phyloP scores from a whole-genome alignment of 1,140 invertebrate species.

The Dysdera silvatica region DNA sequence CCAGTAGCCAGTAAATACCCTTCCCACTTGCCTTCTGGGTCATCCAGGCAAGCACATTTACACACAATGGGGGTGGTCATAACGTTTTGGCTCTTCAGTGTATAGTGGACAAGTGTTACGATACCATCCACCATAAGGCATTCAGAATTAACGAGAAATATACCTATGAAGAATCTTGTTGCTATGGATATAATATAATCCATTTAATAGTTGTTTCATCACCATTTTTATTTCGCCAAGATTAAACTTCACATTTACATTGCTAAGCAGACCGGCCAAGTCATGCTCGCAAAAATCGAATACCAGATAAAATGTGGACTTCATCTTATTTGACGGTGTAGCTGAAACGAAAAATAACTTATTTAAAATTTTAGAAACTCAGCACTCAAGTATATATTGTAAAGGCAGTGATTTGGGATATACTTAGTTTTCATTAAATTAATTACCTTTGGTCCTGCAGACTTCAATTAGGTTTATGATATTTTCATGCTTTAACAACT shows the following conservation, averaged over 20 bases:
- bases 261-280: conserved; percentile 90
- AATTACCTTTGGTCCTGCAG: conserved; percentile 58
- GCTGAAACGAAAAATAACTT: conserved; percentile 50
- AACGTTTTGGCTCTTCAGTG: too few relatives aligned
- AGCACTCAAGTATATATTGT: neutral
- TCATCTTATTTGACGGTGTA: conserved; percentile 72
- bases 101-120: too few relatives aligned
- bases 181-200: conserved; percentile 92
- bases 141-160: too few relatives aligned
- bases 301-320: conserved; percentile 90
- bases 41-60: too few relatives aligned
- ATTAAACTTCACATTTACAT: conserved; percentile 92
- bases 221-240: conserved; percentile 95
- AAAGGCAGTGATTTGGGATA: neutral
- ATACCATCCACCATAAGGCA: too few relatives aligned
- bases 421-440: neutral
- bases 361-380: neutral
- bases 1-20: too few relatives aligned
- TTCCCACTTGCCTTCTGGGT: too few relatives aligned
- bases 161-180: conserved; percentile 62
- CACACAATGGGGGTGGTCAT: too few relatives aligned
- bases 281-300: conserved; percentile 99
- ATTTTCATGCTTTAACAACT: conserved; percentile 92
- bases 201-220: conserved; percentile 94
- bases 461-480: conserved; percentile 96